phyloP scores from a whole-genome alignment of 2,888 invertebrate species.

The Magallana nippona region DNA sequence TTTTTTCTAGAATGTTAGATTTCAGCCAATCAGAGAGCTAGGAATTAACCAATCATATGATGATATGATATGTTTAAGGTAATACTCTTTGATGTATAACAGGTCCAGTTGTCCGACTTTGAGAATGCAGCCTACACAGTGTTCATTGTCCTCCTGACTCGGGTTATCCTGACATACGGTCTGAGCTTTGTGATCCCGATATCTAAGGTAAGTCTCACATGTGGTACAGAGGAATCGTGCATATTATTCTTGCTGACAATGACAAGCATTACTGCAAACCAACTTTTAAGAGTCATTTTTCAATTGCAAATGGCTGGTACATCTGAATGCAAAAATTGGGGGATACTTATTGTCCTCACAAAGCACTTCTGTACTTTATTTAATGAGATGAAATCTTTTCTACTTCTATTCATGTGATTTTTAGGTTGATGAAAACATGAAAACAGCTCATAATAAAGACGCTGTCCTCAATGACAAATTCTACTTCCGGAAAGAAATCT shows the following conservation, averaged over 20 bases:
- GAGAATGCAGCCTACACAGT: constrained; percentile 99
- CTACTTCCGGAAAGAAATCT: constrained; percentile 86
- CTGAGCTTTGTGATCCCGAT: constrained; percentile 98
- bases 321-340: no score
- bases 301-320: no score
- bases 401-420: not conserved
- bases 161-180: constrained; percentile 97
- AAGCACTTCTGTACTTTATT: no score
- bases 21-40: no score
- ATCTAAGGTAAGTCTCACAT: constrained; percentile 86
- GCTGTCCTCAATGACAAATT: constrained; percentile 92
- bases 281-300: no score
- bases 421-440: constrained; percentile 92
- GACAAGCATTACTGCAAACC: no score
- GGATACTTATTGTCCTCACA: no score
- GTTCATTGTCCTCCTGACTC: constrained; percentile 96
- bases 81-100: constrained; percentile 38
- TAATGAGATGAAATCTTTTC: not conserved
- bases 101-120: constrained; percentile 97
- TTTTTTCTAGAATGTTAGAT: no score
- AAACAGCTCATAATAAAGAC: constrained; percentile 93
- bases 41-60: no score
- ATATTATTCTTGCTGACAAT: not conserved
- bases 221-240: not conserved
- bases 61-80: no score